A percentile compares a stretch with the other conserved stretches of the same genome.
These are phyloP conservation scores for Phoenicopterus ruber DNA, from an alignment of 2,113 vertebrate genomes.

Conservation along the genomic window DNA sequence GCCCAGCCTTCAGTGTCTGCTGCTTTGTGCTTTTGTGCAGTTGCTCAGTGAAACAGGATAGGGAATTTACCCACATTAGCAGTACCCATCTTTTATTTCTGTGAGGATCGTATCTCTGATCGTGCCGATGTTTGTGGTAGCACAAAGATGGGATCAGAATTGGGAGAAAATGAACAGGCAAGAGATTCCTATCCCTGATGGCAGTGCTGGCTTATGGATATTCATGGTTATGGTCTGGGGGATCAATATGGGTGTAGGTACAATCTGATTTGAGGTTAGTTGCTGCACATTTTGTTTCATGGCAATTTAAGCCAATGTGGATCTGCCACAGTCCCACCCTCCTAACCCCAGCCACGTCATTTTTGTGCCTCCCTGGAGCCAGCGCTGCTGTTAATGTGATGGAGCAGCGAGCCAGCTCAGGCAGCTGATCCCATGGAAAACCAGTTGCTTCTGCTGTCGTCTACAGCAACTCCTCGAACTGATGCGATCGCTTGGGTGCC, in stretches of 20 bases:
- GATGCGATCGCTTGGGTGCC: background rate
- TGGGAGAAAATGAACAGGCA: background rate
- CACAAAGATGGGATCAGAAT: background rate
- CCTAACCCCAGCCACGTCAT: background rate
- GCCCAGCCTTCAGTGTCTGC: background rate
- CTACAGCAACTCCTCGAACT: background rate
- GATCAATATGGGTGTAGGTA: rapidly evolving
- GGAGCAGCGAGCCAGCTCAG: background rate
- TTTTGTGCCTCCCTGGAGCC: background rate
- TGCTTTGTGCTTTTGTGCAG: background rate
- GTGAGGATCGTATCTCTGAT: background rate
- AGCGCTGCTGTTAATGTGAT: background rate
- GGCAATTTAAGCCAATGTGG: background rate
- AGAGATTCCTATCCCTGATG: background rate
- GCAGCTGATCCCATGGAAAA: background rate
- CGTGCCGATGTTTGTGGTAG: background rate
- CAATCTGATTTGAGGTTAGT: background rate
- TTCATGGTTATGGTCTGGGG: background rate
- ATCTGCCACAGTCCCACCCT: background rate
- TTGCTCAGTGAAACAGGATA: slow-evolving; percentile 4
- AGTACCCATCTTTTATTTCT: background rate
- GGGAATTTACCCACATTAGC: background rate
- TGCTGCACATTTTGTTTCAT: background rate
- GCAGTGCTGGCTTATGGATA: background rate
- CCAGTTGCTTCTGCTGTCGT: background rate